These are phyloP conservation scores for Laspeyria flexula DNA, from an alignment of 2,888 invertebrate species.

Conservation along the genomic window DNA sequence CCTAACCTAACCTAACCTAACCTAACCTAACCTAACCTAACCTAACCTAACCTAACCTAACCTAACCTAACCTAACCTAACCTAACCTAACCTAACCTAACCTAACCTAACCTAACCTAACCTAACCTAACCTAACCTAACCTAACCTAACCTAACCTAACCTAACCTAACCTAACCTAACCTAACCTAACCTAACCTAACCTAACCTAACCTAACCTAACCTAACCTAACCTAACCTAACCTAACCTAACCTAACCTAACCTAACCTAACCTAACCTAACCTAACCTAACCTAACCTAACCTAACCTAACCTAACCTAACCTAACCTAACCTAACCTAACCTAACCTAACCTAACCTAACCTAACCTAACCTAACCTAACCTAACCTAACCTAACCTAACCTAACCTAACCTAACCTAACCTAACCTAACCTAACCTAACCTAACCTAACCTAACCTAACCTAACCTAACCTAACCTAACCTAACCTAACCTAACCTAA, in stretches of 20 bases:
- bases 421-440: too few relatives aligned
- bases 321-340: conserved; percentile 19
- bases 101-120: conserved; percentile 29
- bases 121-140: conserved; percentile 26
- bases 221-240: conserved; percentile 15
- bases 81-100: conserved; percentile 19
- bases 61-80: conserved; percentile 16
- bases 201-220: conserved; percentile 15
- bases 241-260: conserved; percentile 16
- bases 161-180: conserved; percentile 21
- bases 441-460: too few relatives aligned
- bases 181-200: conserved; percentile 16
- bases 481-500: too few relatives aligned
- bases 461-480: too few relatives aligned
- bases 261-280: conserved; percentile 22
- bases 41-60: conserved; percentile 28
- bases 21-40: conserved; percentile 20
- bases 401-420: too few relatives aligned
- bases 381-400: too few relatives aligned
- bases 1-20: conserved; percentile 22
- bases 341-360: conserved; percentile 7
- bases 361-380: conserved; percentile 3
- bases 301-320: conserved; percentile 15
- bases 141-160: conserved; percentile 26
- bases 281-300: conserved; percentile 20